Conservation (phyloP, 2,888 invertebrate species). For the Drosophila paracracens region DNA sequence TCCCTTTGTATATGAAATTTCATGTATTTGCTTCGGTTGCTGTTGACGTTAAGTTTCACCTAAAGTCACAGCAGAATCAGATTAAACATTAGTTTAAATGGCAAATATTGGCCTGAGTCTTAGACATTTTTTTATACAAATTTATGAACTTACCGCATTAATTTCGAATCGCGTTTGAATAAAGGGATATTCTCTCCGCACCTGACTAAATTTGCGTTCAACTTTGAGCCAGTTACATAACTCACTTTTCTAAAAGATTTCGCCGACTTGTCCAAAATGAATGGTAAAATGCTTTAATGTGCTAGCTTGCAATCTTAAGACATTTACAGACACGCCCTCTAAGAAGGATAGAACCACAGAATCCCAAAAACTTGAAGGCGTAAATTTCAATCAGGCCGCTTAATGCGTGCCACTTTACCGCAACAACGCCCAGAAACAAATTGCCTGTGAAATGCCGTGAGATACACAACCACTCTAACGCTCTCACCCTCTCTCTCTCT, state of each 20-base stretch:
- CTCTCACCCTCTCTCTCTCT: not conserved
- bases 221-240: slow-evolving; percentile 8
- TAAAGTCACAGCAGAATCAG: slow-evolving; percentile 19
- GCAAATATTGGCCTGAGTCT: not conserved
- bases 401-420: slow-evolving; percentile 49
- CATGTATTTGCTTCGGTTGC: not conserved
- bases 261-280: not conserved
- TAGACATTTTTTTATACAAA: not conserved
- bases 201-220: not conserved
- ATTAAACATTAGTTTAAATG: not conserved
- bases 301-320: not conserved
- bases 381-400: slow-evolving; percentile 68
- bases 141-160: not conserved
- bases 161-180: not conserved
- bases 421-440: slow-evolving; percentile 50
- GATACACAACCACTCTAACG: slow-evolving; percentile 18
- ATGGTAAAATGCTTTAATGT: slow-evolving; percentile 22
- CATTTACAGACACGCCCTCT: slow-evolving; percentile 11
- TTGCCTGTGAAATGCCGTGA: slow-evolving; percentile 46
- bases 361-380: slow-evolving; percentile 50
- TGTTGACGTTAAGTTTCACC: slow-evolving; percentile 54
- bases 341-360: slow-evolving; percentile 21
- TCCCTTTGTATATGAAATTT: slow-evolving; percentile 2
- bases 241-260: not conserved
- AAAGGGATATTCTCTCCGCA: not conserved